Evolutionary conservation across 2,797 vertebrate species (phyloP).

Genomic region (Oryzias sinensis): DNA sequence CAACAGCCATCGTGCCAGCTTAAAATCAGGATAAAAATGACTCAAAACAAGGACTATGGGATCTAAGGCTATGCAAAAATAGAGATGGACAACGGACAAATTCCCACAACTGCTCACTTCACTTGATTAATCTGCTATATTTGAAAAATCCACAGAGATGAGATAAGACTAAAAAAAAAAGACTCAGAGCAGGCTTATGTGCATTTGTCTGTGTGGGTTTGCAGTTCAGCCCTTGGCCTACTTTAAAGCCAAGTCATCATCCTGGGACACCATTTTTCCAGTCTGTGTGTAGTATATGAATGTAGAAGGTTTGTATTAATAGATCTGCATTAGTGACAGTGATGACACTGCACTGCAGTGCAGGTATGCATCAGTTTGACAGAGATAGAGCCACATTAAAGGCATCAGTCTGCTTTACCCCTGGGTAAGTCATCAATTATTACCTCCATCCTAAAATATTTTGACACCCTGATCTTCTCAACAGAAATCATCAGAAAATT

Average conservation of each 20-base stretch:
- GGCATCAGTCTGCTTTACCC: conserved; percentile 40
- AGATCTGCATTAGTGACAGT: conserved; percentile 35
- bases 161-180: conserved; percentile 60
- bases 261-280: conserved; percentile 48
- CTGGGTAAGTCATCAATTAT: conserved; percentile 49
- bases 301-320: conserved; percentile 48
- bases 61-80: conserved; percentile 22
- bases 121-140: conserved; percentile 73
- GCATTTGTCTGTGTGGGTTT: conserved; percentile 38
- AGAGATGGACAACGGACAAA: conserved; percentile 48
- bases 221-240: conserved; percentile 73
- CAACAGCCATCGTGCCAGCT: conserved; percentile 21
- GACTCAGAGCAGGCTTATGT: conserved; percentile 38
- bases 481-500: conserved; percentile 33
- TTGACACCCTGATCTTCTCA: conserved; percentile 1
- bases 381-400: conserved; percentile 45
- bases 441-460: conserved; percentile 9
- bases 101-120: conserved; percentile 66
- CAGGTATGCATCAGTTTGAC: conserved; percentile 46
- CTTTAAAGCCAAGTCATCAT: conserved; percentile 71
- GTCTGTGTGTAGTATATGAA: conserved; percentile 30
- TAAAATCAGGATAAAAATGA: conserved; percentile 29
- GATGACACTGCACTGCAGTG: conserved; percentile 51
- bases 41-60: conserved; percentile 28
- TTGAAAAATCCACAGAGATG: conserved; percentile 65